Evolutionary conservation across 2,797 vertebrate genomes (phyloP), one percentile per base, ranked within the genome.

Genomic region (Enteromius paludinosus): DNA sequence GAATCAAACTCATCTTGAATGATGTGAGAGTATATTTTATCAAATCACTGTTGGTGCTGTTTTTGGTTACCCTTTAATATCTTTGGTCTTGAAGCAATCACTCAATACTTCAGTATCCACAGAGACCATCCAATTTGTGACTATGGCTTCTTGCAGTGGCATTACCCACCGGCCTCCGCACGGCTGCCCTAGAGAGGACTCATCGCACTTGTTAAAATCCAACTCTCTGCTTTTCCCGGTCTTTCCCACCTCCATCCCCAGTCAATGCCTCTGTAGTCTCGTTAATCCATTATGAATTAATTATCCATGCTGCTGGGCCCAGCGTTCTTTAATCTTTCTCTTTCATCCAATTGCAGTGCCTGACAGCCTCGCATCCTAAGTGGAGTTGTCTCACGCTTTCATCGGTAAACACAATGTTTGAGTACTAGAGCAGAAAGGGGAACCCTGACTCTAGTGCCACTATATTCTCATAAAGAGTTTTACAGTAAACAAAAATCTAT

Each of bases 291-390:
- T 87, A 86, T 87, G 82, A 87, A 88, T 85, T 84, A 82, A 84
- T 87, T 87, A 87, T 76, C 82, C 72, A 70, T 81, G 84, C 84
- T 79, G 76, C 81, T 12, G 45, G 78, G 81, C 81, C 61, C 25
- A 56, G 61, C n/a, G 45, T 87, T 83, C 84, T 88, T 85, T 86
- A 85, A 87, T 88, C 87, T 87, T 86, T 75, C 72, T 82, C 88
- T 86, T 89, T 88, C 82, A 87, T 88, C 87, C 83, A 86, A 69
- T 88, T 86, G 86, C 64, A 69, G 70, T 69, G 71, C 73, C 83
- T 87, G 81, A 85, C 84, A 86, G 66, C 41, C 74, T 78, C 5
- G 45, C 71, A 56, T 66, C 74, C 71, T 81, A 65, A 81, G 23
- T 33, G 66, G 83, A 61, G 65, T 49, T 47, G 41, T 59, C 70